phyloP scores from a whole-genome alignment of 2,888 invertebrate species.

The Agrypnus murinus region DNA sequence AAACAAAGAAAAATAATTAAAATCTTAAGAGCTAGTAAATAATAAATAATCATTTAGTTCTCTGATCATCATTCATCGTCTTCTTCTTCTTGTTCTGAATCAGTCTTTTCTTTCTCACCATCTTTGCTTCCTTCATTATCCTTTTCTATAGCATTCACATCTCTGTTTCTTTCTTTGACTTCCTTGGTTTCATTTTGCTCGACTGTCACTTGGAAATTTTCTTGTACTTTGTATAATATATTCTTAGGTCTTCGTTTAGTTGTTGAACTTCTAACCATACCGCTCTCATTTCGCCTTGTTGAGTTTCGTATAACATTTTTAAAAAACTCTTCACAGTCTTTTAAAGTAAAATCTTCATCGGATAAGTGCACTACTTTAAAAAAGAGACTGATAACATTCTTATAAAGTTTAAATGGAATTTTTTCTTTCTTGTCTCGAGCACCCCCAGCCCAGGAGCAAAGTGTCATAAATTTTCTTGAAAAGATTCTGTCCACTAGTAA shows the following conservation, averaged over 20 bases:
- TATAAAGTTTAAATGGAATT: constrained; percentile 39
- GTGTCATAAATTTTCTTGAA: constrained; percentile 31
- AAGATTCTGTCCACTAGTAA: constrained; percentile 26
- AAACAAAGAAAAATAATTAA: too few relatives aligned
- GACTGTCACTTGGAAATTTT: neutral
- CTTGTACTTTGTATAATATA: neutral
- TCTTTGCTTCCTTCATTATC: neutral
- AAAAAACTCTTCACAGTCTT: constrained; percentile 46
- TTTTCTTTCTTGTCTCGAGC: constrained; percentile 26
- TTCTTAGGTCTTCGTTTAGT: constrained; percentile 24
- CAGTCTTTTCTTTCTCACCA: neutral
- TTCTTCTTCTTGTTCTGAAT: neutral
- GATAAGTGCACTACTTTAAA: constrained; percentile 34
- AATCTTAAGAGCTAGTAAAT: too few relatives aligned
- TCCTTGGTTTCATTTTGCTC: neutral
- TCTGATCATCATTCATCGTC: too few relatives aligned
- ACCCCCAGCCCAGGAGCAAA: constrained; percentile 33
- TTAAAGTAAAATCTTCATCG: constrained; percentile 32
- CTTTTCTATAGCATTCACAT: too few relatives aligned
- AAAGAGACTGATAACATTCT: constrained; percentile 35
- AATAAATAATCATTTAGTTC: too few relatives aligned
- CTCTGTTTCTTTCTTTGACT: neutral
- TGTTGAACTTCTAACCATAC: constrained; percentile 4
- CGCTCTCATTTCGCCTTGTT: constrained; percentile 24
- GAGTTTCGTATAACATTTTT: constrained; percentile 41